Evolutionary conservation across 2,888 invertebrate species (phyloP).

Genomic region (Horisme vitalbata): DNA sequence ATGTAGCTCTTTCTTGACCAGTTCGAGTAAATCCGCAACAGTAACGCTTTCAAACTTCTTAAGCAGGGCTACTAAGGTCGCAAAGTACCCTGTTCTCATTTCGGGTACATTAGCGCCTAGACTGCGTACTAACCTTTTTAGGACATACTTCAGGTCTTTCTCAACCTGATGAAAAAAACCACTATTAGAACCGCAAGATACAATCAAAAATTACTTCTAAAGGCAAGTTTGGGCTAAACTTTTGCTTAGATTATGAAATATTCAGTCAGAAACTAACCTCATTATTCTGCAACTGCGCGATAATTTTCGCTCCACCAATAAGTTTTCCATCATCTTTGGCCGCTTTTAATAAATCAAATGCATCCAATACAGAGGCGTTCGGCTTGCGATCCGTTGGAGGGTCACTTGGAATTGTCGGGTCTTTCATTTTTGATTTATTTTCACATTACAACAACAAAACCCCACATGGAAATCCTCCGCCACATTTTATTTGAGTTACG

Average conservation of each 20-base stretch:
- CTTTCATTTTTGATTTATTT: constrained; percentile 55
- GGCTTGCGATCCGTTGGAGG: constrained; percentile 49
- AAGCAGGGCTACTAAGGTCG: constrained; percentile 85
- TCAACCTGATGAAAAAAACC: constrained; percentile 72
- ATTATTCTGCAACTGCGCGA: constrained; percentile 59
- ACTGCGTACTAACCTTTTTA: constrained; percentile 87
- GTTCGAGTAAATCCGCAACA: constrained; percentile 78
- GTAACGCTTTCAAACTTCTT: constrained; percentile 72
- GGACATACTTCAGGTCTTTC: constrained; percentile 85
- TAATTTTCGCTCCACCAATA: constrained; percentile 69
- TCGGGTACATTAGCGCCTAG: constrained; percentile 86
- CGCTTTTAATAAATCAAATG: constrained; percentile 67
- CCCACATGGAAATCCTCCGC: constrained; percentile 46
- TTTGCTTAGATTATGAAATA: neutral
- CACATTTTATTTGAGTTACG: constrained; percentile 12
- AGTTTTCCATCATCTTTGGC: constrained; percentile 64
- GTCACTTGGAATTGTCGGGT: constrained; percentile 44
- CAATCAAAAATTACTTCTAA: neutral
- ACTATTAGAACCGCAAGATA: constrained; percentile 3
- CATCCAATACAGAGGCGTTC: constrained; percentile 65
- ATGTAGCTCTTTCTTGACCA: constrained; percentile 86
- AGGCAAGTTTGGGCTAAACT: neutral
- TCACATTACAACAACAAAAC: constrained; percentile 32
- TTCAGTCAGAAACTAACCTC: constrained; percentile 59
- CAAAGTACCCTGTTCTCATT: constrained; percentile 87